These are phyloP conservation scores for Cerceris ruficornis DNA, from an alignment of 2,888 invertebrate genomes.

Conservation along the genomic window DNA sequence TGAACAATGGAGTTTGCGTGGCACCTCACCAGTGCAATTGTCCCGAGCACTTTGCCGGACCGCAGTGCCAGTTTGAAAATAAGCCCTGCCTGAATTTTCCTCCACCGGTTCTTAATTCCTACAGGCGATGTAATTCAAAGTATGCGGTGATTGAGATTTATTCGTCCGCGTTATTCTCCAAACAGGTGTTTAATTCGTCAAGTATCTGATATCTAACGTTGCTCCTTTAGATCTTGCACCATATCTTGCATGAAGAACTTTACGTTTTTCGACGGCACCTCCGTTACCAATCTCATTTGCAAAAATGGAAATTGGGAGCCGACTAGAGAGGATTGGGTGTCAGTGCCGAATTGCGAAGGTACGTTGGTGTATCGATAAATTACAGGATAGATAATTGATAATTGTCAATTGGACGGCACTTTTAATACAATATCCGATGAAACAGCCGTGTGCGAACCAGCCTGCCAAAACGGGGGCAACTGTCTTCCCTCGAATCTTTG, in stretches of 20 bases:
- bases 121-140: slow-evolving; percentile 85
- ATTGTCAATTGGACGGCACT: neutral
- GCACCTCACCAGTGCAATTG: slow-evolving; percentile 90
- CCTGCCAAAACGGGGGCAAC: slow-evolving; percentile 91
- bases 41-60: slow-evolving; percentile 87
- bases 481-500: slow-evolving; percentile 91
- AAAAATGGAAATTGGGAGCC: slow-evolving; percentile 88
- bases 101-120: slow-evolving; percentile 86
- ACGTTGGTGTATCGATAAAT: slow-evolving; percentile 75
- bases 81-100: slow-evolving; percentile 88
- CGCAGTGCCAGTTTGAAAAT: slow-evolving; percentile 89
- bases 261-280: slow-evolving; percentile 88
- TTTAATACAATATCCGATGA: slow-evolving; percentile 26
- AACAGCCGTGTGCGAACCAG: slow-evolving; percentile 86
- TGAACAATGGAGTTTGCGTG: slow-evolving; percentile 91
- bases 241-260: slow-evolving; percentile 86
- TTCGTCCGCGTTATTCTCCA: neutral
- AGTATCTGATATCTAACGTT: neutral
- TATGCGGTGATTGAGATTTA: slow-evolving; percentile 80
- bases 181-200: neutral
- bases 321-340: slow-evolving; percentile 84
- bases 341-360: slow-evolving; percentile 88
- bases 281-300: slow-evolving; percentile 87
- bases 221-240: slow-evolving; percentile 84
- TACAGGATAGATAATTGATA: neutral